phyloP scores from a whole-genome alignment of 2,113 vertebrate genomes.

The Salvelinus alpinus region DNA sequence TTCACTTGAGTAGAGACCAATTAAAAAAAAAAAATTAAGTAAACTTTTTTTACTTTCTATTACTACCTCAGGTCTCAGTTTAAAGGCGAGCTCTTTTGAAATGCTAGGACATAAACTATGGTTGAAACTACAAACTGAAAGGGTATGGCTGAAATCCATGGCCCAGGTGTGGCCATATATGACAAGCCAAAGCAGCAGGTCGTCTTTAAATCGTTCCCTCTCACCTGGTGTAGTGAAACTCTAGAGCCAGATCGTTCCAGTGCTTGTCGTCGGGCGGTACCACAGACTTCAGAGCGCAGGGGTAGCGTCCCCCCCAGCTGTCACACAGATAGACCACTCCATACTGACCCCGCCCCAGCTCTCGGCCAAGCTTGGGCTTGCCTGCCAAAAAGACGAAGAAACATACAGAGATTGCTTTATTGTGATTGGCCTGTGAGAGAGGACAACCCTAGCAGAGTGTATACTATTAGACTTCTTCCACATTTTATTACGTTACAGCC shows the following conservation, averaged over 20 bases:
- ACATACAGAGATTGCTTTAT: no score
- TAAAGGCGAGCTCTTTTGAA: not conserved
- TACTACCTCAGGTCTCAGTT: not conserved
- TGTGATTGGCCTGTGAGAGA: no score
- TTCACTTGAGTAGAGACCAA: not conserved
- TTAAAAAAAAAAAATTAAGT: not conserved
- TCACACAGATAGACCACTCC: constrained; percentile 97
- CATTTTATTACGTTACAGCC: no score
- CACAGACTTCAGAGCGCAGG: constrained; percentile 95
- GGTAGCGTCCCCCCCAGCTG: constrained; percentile 90
- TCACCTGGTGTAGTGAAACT: constrained; percentile 98
- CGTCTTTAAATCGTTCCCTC: not conserved
- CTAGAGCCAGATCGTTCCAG: constrained; percentile 97
- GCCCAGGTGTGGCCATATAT: not conserved
- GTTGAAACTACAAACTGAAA: not conserved
- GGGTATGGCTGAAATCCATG: not conserved
- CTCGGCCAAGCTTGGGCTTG: constrained; percentile 91
- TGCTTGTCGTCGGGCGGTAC: constrained; percentile 99
- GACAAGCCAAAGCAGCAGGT: not conserved
- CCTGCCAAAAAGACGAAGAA: constrained; percentile 63
- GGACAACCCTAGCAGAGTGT: no score
- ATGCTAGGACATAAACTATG: not conserved
- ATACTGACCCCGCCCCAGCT: constrained; percentile 95
- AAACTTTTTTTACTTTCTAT: not conserved
- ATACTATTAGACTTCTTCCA: no score